phyloP scores from a whole-genome alignment of 2,113 vertebrate genomes.

The Daphoenositta chrysoptera region DNA sequence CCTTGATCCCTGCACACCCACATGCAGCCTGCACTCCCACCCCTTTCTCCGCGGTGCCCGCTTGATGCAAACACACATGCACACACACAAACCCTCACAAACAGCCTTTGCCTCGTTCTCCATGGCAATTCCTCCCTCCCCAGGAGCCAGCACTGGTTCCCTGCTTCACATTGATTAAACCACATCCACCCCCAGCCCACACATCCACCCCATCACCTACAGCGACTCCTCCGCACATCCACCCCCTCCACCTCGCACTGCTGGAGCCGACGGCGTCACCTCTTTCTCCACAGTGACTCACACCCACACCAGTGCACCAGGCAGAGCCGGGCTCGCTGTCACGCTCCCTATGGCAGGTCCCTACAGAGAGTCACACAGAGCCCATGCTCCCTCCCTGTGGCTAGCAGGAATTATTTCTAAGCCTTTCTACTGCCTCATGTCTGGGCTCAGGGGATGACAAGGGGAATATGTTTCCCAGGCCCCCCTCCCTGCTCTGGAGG shows the following conservation, averaged over 20 bases:
- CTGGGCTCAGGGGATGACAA: background rate
- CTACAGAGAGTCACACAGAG: background rate
- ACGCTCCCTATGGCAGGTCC: background rate
- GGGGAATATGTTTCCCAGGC: background rate
- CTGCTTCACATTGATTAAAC: background rate
- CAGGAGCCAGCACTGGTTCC: background rate
- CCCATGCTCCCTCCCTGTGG: background rate
- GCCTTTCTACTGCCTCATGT: background rate
- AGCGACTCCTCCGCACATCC: background rate
- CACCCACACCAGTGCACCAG: background rate
- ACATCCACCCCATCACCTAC: background rate
- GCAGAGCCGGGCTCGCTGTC: background rate
- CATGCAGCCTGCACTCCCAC: background rate
- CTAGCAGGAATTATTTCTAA: background rate
- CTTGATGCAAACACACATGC: background rate
- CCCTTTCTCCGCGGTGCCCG: background rate
- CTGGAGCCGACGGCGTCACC: background rate
- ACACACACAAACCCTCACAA: background rate
- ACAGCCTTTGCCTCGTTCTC: background rate
- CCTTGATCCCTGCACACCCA: accelerated
- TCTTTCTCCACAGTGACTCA: background rate
- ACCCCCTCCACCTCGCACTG: background rate
- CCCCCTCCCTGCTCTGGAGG: background rate
- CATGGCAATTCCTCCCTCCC: background rate
- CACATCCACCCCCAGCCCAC: background rate